These are phyloP conservation scores for Tenodera sinensis DNA, from an alignment of 2,888 invertebrate species.

Conservation along the genomic window DNA sequence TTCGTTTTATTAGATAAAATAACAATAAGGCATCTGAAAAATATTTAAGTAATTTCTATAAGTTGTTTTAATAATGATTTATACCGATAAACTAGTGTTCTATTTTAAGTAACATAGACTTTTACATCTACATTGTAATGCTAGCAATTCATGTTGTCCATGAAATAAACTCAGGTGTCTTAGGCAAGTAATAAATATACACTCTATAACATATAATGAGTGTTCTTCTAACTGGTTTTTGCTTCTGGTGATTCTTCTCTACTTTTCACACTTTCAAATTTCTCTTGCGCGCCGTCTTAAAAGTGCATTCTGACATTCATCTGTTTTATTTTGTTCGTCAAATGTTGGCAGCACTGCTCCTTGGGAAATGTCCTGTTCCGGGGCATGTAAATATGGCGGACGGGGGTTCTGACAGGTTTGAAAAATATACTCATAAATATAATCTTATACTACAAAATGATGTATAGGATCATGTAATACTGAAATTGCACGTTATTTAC, in stretches of 20 bases:
- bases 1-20: too few species aligned
- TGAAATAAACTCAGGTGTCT: neutral
- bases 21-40: too few species aligned
- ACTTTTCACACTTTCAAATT: neutral
- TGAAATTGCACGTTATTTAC: neutral
- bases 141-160: neutral
- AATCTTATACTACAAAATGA: neutral
- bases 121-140: neutral
- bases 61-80: too few species aligned
- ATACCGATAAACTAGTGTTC: too few species aligned
- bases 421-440: neutral
- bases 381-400: constrained; percentile 40
- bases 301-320: neutral
- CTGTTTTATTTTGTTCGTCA: neutral
- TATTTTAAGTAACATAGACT: too few species aligned
- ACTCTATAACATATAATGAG: too few species aligned
- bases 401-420: constrained; percentile 47
- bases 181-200: neutral
- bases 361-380: constrained; percentile 17
- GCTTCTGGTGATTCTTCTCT: too few species aligned
- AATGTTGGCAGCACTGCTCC: neutral
- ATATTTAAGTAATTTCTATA: too few species aligned
- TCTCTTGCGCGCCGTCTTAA: neutral
- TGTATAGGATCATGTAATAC: neutral
- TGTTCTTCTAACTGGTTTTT: neutral